These are phyloP conservation scores for Halyomorpha halys DNA, from an alignment of 1,140 invertebrate genomes.

Conservation along the genomic window DNA sequence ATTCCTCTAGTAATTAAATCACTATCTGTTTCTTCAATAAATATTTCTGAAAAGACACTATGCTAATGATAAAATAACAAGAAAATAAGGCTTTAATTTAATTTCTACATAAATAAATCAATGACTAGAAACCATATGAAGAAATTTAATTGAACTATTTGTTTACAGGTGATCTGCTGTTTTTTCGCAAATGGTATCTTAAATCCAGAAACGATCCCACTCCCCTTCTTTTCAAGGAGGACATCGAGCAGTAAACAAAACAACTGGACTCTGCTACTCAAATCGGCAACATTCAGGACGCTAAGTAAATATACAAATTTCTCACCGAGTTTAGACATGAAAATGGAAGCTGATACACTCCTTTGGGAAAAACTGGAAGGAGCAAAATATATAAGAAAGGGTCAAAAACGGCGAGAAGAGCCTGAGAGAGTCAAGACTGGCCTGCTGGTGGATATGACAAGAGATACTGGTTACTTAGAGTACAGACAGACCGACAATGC, in stretches of 20 bases:
- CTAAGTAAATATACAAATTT: conserved; percentile 27
- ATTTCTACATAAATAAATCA: too few relatives aligned
- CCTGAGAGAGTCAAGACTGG: conserved; percentile 6
- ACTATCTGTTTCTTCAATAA: too few relatives aligned
- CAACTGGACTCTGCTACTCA: conserved; percentile 27
- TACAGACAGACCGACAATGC: conserved; percentile 24
- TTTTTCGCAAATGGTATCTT: neutral
- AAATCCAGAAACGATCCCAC: neutral
- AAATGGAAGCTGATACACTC: conserved; percentile 26
- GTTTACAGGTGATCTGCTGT: neutral
- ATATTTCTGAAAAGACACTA: too few relatives aligned
- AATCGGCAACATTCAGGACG: conserved; percentile 29
- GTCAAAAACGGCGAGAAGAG: neutral
- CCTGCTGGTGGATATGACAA: neutral
- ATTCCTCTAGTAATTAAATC: too few relatives aligned
- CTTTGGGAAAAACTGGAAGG: conserved; percentile 27
- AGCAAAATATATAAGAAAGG: conserved; percentile 19
- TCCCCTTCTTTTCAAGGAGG: neutral
- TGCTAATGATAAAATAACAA: too few relatives aligned
- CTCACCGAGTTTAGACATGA: conserved; percentile 28
- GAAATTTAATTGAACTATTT: neutral
- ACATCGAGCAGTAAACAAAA: neutral
- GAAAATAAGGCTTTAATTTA: too few relatives aligned
- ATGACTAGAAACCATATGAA: too few relatives aligned
- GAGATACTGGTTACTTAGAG: conserved; percentile 22